Evolutionary conservation across 2,113 vertebrate species (phyloP), one percentile per base, ranked within the genome.

Genomic region (Motacilla alba): DNA sequence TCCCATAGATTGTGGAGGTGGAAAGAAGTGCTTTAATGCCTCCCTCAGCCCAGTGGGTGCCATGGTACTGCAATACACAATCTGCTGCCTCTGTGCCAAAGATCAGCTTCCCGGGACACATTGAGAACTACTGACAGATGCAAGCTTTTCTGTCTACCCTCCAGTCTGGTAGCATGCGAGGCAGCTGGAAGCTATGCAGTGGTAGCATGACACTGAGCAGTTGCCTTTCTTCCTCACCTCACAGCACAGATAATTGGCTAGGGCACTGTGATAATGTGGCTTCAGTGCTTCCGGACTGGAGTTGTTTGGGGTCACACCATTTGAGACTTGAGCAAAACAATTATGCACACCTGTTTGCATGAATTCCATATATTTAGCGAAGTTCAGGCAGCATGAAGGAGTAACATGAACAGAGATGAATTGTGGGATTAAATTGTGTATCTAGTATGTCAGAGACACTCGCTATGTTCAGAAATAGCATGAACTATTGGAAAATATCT

Each of bases 41-140:
- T 91, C 49, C 8, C 5, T 1, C 23, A 35, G 55, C 47, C 39
- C 2, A 1, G n/a, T 88, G 83, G 30, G 50, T 15, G 28, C 69
- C 55, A 10, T 47, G 64, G 39, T 46, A 55, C 28, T 46, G 74
- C 81, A 47, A 0, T 9, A 21, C 72, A 39, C 85, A 80, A 15
- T 70, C 44, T 85, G 82, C 41, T 94, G 70, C 75, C 60, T 88
- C 0, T 41, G 41, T 86, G 64, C 68, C 6, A 1, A n/a, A 50
- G 79, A 81, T 87, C 52, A 83, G 47, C 75, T 90, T 92, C 63
- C 60, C 55, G 9, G 50, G 60, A 39, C 35, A 62, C 1, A 1
- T 49, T 70, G 93, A 94, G 63, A 90, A 73, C 93, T 89, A 74
- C 80, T 81, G 73, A 89, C 92, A 96, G 93, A 83, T 94, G 93